These are phyloP conservation scores for Drosophila orena DNA, from an alignment of 1,140 invertebrate genomes.

Conservation along the genomic window DNA sequence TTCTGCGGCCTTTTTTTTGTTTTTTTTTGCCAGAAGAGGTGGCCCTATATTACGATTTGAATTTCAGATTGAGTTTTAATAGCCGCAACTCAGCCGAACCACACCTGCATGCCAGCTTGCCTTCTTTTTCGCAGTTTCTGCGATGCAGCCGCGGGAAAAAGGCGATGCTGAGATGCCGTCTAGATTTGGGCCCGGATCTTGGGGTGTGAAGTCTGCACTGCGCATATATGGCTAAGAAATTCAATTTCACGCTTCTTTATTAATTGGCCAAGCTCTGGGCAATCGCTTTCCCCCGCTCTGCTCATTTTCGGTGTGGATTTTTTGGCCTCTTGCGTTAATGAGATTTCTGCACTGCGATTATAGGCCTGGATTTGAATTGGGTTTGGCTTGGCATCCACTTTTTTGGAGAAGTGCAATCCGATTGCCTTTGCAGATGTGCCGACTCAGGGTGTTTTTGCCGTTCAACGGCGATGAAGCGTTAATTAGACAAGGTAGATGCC, in stretches of 20 bases:
- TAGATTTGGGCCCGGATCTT: constrained; percentile 28
- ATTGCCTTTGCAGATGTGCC: constrained; percentile 34
- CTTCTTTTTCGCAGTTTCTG: constrained; percentile 60
- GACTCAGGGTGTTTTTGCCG: constrained; percentile 8
- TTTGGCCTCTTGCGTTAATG: constrained; percentile 61
- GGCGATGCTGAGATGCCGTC: constrained; percentile 23
- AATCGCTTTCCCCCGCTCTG: not conserved
- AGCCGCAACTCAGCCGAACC: constrained; percentile 62
- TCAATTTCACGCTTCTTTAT: constrained; percentile 84
- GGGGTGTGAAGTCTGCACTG: constrained; percentile 71
- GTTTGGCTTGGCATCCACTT: not conserved
- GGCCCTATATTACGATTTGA: constrained; percentile 80
- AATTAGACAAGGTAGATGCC: constrained; percentile 54
- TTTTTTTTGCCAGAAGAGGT: constrained; percentile 24
- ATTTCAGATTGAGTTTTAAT: constrained; percentile 84
- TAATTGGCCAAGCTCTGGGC: constrained; percentile 75
- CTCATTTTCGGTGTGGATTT: constrained; percentile 21
- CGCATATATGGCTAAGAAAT: constrained; percentile 57
- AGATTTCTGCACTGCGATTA: constrained; percentile 76
- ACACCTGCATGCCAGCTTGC: constrained; percentile 67
- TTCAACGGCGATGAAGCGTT: constrained; percentile 40
- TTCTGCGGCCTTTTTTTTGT: constrained; percentile 26
- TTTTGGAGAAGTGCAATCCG: constrained; percentile 3
- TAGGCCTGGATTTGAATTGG: constrained; percentile 33
- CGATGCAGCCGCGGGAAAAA: constrained; percentile 21